Evolutionary conservation across 2,797 vertebrate species (phyloP).

Genomic region (Phrynocephalus guinanensis): DNA sequence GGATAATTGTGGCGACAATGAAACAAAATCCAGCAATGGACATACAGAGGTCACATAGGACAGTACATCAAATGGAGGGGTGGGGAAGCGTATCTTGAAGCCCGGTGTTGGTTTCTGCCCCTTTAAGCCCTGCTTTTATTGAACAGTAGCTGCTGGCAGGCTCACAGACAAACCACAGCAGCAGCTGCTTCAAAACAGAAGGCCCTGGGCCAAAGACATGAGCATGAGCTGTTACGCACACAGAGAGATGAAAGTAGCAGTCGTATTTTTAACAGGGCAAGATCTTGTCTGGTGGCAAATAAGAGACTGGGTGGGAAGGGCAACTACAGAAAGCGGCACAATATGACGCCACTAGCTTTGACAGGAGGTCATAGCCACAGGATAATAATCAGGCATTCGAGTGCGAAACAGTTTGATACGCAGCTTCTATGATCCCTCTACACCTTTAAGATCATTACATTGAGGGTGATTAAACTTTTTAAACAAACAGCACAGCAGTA

Average conservation of each 20-base stretch:
- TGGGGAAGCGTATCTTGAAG: background rate
- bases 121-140: conserved; percentile 10
- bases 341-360: background rate
- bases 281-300: conserved; percentile 1
- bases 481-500: background rate
- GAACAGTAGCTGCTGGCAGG: background rate
- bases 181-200: conserved; percentile 17
- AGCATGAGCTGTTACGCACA: background rate
- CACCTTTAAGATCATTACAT: accelerated
- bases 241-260: background rate
- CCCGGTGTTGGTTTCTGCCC: background rate
- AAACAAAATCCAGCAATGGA: background rate
- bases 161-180: background rate
- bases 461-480: background rate
- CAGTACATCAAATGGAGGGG: background rate
- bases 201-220: background rate
- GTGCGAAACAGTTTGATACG: background rate
- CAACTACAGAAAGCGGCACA: background rate
- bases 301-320: background rate
- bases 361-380: background rate
- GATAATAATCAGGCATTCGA: background rate
- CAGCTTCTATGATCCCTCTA: background rate
- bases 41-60: background rate
- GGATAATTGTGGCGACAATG: background rate
- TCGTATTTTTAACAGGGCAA: conserved; percentile 20